Evolutionary conservation across 2,113 vertebrate genomes (phyloP).

Genomic region (Ciconia maguari): DNA sequence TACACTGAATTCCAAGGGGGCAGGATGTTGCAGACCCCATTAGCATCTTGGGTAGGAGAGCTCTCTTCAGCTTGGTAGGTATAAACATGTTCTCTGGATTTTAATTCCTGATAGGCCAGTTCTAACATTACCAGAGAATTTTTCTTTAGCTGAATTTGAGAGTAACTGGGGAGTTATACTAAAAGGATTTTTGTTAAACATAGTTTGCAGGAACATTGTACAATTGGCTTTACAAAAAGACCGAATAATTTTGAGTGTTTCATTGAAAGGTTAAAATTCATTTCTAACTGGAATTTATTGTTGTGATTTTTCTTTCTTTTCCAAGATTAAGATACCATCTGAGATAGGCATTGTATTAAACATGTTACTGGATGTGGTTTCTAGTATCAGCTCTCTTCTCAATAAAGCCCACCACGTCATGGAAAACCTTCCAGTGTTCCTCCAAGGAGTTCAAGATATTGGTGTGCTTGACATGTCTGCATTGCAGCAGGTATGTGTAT

Average conservation of each 20-base stretch:
- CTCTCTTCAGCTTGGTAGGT: not conserved
- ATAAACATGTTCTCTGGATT: not conserved
- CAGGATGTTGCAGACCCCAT: not conserved
- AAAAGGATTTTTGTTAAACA: not conserved
- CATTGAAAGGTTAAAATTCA: not conserved
- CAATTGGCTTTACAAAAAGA: not conserved
- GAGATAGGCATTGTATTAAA: constrained; percentile 31
- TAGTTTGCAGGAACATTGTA: not conserved
- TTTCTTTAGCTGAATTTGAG: not conserved
- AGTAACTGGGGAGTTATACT: not conserved
- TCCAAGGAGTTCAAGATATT: constrained; percentile 23
- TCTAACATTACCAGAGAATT: not conserved
- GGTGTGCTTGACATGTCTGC: not conserved
- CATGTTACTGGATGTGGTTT: constrained; percentile 61
- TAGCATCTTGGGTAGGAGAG: not conserved
- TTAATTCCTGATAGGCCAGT: not conserved
- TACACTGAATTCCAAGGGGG: not conserved
- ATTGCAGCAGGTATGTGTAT: constrained; percentile 45
- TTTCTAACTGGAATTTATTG: not conserved
- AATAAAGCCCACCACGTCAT: constrained; percentile 29
- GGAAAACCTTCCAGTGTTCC: constrained; percentile 52
- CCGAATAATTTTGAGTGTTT: not conserved
- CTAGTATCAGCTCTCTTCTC: constrained; percentile 60
- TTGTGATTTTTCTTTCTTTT: not conserved
- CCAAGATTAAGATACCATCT: constrained; percentile 52